Base-by-base conservation (phyloP, 1,140 invertebrate genomes). In the Thaumetopoea pityocampa region DNA sequence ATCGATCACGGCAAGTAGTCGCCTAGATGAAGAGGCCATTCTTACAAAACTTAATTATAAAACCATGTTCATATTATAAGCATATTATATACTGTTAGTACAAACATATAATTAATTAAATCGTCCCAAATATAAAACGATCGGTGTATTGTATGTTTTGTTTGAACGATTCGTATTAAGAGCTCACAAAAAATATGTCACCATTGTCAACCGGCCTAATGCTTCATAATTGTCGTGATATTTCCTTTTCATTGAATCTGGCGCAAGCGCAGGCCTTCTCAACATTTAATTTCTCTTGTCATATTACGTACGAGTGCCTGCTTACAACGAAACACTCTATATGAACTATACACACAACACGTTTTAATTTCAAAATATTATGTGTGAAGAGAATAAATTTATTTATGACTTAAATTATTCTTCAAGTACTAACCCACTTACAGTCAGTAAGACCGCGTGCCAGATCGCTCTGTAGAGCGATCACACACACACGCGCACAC, bases 201-300 rank as follows among this genome's bases (percentile, higher is more conserved):
- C 49, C 64, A 67, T 69, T 73, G 63, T 76, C 54, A 38, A 53
- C 29, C 33, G 45, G 51, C 53, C 46, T 59, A 61, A 54, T 57
- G 54, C 50, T 57, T 66, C 61, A 58, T 71, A 69, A 79, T 69
- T 73, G 63, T 69, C 49, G 54, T 67, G 56, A 60, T 70, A 69
- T 70, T 77, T 77, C 67, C 69, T 70, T 61, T 68, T 49, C 59
- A 67, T 73, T 70, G 47, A 66, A 38, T 28, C 22, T n/a, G n/a
- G n/a, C n/a, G n/a, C n/a, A n/a, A n/a, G n/a, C n/a, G n/a, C 40
- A 47, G 41, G 49, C 35, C 37, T 46, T 59, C 57, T 62, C 60
- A 51, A 61, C 37, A 55, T 57, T 63, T 68, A 64, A 64, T 64
- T 64, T 70, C 57, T 66, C 59, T 63, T 59, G 61, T 65, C 56